Percentiles rank a stretch among this genome's conserved stretches.
Evolutionary conservation across 2,113 vertebrate genomes (phyloP).

Genomic region (Platichthys flesus): DNA sequence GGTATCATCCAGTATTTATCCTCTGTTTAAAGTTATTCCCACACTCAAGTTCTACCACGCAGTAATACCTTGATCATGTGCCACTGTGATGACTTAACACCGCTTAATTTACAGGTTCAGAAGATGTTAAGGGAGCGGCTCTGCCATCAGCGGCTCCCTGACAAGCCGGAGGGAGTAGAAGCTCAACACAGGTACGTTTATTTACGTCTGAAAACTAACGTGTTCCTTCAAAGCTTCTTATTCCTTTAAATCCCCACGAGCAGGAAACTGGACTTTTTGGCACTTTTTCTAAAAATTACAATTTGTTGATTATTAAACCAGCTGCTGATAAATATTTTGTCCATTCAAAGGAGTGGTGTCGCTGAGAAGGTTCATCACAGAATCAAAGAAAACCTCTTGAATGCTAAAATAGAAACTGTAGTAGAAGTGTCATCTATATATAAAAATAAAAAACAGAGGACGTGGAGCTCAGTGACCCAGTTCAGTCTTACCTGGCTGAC

Average conservation of each 20-base stretch:
- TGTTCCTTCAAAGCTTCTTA: background rate
- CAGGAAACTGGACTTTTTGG: too few relatives aligned
- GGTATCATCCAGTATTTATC: conserved; percentile 38
- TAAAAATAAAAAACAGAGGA: conserved; percentile 4
- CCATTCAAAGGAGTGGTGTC: too few relatives aligned
- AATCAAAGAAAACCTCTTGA: background rate
- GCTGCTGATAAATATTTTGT: too few relatives aligned
- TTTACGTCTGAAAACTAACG: background rate
- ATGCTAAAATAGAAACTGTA: background rate
- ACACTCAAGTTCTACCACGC: background rate
- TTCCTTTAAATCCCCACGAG: background rate
- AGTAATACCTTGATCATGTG: background rate
- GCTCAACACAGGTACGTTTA: conserved; percentile 89
- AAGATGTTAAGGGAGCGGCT: conserved; percentile 87
- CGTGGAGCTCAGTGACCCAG: conserved; percentile 47
- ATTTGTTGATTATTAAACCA: too few relatives aligned
- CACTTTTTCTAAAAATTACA: too few relatives aligned
- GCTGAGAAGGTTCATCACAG: background rate
- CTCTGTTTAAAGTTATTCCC: too few relatives aligned
- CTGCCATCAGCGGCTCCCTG: conserved; percentile 80
- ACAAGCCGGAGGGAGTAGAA: conserved; percentile 83
- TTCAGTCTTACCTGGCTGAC: conserved; percentile 51
- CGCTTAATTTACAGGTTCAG: conserved; percentile 82
- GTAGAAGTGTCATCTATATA: conserved; percentile 9
- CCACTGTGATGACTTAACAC: background rate